These are phyloP conservation scores for Thalassoma bifasciatum DNA, from an alignment of 2,113 vertebrate species.

Conservation along the genomic window DNA sequence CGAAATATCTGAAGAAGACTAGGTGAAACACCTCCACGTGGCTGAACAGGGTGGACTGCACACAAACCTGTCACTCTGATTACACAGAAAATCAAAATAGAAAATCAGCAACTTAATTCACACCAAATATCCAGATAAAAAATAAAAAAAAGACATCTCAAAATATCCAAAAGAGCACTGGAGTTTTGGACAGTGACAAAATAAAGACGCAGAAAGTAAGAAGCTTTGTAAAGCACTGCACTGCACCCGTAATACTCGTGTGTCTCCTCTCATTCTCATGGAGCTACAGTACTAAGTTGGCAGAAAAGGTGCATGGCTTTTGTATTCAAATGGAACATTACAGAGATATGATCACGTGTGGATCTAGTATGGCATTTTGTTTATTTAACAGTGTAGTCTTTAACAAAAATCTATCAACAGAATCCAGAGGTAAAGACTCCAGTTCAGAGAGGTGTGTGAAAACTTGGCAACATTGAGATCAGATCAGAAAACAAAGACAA, in stretches of 20 bases:
- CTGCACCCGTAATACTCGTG: conserved; percentile 70
- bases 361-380: conserved; percentile 33
- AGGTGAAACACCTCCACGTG: conserved; percentile 42
- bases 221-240: conserved; percentile 58
- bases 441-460: conserved; percentile 9
- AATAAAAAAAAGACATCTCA: conserved; percentile 61
- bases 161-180: conserved; percentile 63
- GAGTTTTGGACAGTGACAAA: conserved; percentile 53
- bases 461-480: conserved; percentile 45
- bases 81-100: conserved; percentile 57
- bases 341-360: conserved; percentile 11
- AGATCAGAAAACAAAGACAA: conserved; percentile 28
- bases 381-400: conserved; percentile 34
- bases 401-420: conserved; percentile 14
- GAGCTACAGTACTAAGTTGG: conserved; percentile 78
- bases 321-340: conserved; percentile 63
- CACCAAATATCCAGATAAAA: conserved; percentile 71
- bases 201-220: conserved; percentile 1
- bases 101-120: conserved; percentile 59
- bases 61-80: conserved; percentile 28
- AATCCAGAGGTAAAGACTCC: conserved; percentile 25
- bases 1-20: conserved; percentile 53
- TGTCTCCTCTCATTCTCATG: conserved; percentile 38
- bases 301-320: conserved; percentile 79
- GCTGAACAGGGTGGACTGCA: conserved; percentile 28